Evolutionary conservation across 2,888 invertebrate species (phyloP).

Genomic region (Corbicula japonica): DNA sequence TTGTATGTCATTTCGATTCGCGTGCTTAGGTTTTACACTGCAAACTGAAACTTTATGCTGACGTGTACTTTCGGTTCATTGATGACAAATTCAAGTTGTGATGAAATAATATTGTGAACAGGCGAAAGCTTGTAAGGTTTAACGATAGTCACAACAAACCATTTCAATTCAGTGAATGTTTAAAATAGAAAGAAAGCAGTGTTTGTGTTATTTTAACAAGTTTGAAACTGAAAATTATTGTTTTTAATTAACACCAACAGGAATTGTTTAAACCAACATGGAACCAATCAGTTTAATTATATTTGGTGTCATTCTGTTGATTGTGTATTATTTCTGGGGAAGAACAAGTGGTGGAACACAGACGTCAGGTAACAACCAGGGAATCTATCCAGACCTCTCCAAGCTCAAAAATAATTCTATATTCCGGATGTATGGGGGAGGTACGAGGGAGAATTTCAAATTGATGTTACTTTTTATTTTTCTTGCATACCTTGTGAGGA

Average conservation of each 20-base stretch:
- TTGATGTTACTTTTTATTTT: no score
- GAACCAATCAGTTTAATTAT: constrained; percentile 68
- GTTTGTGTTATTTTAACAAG: no score
- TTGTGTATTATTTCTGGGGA: constrained; percentile 65
- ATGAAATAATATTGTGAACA: no score
- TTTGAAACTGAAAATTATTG: background rate
- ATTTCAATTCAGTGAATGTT: no score
- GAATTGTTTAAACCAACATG: constrained; percentile 51
- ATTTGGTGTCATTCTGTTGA: constrained; percentile 63
- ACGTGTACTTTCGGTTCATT: constrained; percentile 18
- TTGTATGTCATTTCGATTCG: no score
- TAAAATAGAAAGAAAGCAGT: no score
- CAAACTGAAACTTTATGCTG: no score
- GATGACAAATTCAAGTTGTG: background rate
- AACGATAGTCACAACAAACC: no score
- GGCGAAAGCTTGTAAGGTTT: no score
- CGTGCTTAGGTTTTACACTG: no score
- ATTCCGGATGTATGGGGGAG: constrained; percentile 65
- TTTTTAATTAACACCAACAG: background rate
- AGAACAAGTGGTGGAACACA: constrained; percentile 25
- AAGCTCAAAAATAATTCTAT: constrained; percentile 61
- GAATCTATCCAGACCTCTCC: constrained; percentile 61
- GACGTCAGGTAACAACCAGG: constrained; percentile 37
- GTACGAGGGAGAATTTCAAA: no score
- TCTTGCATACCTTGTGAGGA: no score